Evolutionary conservation across 1,140 invertebrate species (phyloP).

Genomic region (Pissodes strobi): DNA sequence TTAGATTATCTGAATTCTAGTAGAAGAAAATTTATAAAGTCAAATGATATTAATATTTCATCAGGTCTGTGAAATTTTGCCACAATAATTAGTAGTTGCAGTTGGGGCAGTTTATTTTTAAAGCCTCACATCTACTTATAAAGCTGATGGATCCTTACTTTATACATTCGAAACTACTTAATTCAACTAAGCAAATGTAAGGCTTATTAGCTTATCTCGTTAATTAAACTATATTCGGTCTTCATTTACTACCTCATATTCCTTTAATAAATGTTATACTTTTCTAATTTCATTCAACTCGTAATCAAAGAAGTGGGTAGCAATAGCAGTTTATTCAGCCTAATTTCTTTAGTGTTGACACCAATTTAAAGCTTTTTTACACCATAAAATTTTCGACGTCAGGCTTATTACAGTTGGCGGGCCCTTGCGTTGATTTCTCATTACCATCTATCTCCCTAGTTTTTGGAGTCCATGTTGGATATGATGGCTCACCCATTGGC

Average conservation of each 20-base stretch:
- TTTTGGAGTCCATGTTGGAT: slow-evolving; percentile 49
- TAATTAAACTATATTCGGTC: too few species aligned
- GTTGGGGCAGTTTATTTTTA: too few species aligned
- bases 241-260: slow-evolving; percentile 7
- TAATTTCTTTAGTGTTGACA: slow-evolving; percentile 43
- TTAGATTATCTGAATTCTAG: too few species aligned
- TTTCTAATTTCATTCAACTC: slow-evolving; percentile 18
- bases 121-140: too few species aligned
- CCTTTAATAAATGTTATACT: slow-evolving; percentile 23
- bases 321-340: slow-evolving; percentile 41
- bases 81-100: too few species aligned
- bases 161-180: too few species aligned
- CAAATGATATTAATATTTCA: too few species aligned
- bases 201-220: too few species aligned
- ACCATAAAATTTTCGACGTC: slow-evolving; percentile 38
- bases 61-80: too few species aligned
- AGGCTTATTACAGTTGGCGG: slow-evolving; percentile 41
- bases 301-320: slow-evolving; percentile 35
- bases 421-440: slow-evolving; percentile 34
- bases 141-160: too few species aligned
- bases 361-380: slow-evolving; percentile 43
- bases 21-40: too few species aligned
- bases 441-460: slow-evolving; percentile 36
- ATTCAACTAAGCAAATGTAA: too few species aligned
- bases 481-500: slow-evolving; percentile 38